These are phyloP conservation scores for Lasioglossum villosulum DNA, from an alignment of 2,888 invertebrate genomes.

Conservation along the genomic window DNA sequence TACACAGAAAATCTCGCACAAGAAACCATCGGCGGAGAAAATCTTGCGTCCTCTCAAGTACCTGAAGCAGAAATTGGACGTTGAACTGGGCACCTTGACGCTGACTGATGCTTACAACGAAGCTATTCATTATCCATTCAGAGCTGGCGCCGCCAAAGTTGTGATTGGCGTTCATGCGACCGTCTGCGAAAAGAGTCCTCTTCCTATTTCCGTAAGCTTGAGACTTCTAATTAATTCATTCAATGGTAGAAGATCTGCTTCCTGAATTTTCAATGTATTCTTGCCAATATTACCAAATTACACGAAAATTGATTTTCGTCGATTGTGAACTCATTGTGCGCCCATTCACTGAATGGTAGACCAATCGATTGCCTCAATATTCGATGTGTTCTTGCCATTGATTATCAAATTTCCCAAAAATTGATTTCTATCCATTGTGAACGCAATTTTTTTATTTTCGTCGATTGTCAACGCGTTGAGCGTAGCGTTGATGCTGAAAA, in stretches of 20 bases:
- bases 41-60: conserved; percentile 47
- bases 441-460: too few relatives aligned
- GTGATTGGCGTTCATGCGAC: conserved; percentile 89
- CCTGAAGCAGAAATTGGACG: conserved; percentile 82
- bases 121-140: conserved; percentile 89
- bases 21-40: conserved; percentile 66
- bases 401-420: too few relatives aligned
- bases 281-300: too few relatives aligned
- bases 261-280: too few relatives aligned
- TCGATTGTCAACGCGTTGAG: too few relatives aligned
- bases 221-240: not conserved
- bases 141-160: conserved; percentile 91
- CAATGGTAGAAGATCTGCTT: not conserved
- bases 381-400: too few relatives aligned
- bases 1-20: conserved; percentile 68
- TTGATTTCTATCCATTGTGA: too few relatives aligned
- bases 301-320: too few relatives aligned
- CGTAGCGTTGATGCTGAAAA: not conserved
- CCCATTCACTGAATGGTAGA: not conserved
- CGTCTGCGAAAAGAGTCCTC: conserved; percentile 86
- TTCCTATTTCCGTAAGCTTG: conserved; percentile 85
- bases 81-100: conserved; percentile 85
- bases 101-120: conserved; percentile 87
- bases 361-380: too few relatives aligned
- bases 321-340: too few relatives aligned